Percentiles rank a stretch among this genome's conserved stretches.
Conservation (phyloP, 1,140 invertebrate species). For the Lineus longissimus region DNA sequence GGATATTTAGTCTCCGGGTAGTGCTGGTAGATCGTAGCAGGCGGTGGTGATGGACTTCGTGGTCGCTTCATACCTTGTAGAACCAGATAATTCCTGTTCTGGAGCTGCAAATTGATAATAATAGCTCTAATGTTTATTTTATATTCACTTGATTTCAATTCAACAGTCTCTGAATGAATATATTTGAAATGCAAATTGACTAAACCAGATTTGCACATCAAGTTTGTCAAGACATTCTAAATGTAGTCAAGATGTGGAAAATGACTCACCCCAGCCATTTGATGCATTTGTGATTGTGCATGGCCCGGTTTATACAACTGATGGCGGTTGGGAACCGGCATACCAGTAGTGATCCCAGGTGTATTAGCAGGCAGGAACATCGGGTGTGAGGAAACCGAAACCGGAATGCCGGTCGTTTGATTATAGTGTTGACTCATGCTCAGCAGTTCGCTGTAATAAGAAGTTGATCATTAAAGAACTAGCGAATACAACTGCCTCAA, state of each 20-base stretch:
- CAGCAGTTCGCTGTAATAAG: slow-evolving; percentile 58
- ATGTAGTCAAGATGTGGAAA: too few species aligned
- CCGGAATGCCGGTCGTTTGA: slow-evolving; percentile 22
- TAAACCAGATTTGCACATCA: too few species aligned
- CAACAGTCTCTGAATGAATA: background rate
- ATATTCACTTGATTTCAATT: background rate
- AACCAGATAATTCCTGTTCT: slow-evolving; percentile 3
- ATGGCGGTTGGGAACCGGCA: background rate
- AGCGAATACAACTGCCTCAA: too few species aligned
- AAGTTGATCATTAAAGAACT: too few species aligned
- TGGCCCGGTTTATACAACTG: background rate
- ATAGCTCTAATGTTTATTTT: background rate
- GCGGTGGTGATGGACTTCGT: slow-evolving; percentile 63
- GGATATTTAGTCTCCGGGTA: slow-evolving; percentile 38
- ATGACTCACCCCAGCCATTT: background rate
- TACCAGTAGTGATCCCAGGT: slow-evolving; percentile 25
- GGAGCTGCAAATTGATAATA: too few species aligned
- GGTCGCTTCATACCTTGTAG: slow-evolving; percentile 61
- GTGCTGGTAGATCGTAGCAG: slow-evolving; percentile 29
- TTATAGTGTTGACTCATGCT: slow-evolving; percentile 55
- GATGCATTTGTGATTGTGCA: background rate
- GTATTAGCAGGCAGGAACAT: slow-evolving; percentile 34
- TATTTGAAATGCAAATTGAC: too few species aligned
- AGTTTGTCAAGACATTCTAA: too few species aligned
- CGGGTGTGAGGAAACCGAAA: slow-evolving; percentile 26